Evolutionary conservation across 2,797 vertebrate genomes (phyloP).

Genomic region (Siniperca scherzeri): DNA sequence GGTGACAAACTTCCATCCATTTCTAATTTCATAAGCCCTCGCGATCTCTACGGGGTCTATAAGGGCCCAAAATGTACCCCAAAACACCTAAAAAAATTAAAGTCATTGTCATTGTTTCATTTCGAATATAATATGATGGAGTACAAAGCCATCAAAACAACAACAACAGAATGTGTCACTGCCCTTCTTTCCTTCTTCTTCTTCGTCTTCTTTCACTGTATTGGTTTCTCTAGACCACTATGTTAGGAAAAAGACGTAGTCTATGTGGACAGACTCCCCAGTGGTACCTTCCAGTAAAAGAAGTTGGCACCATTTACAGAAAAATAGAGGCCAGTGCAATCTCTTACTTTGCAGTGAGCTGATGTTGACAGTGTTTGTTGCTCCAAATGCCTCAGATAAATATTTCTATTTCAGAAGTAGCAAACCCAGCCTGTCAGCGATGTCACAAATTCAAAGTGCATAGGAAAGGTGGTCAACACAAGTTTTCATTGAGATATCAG

Average conservation of each 20-base stretch:
- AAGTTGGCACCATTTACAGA: too few species aligned
- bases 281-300: neutral
- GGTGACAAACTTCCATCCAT: neutral
- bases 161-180: too few species aligned
- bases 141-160: neutral
- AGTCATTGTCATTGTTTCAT: neutral
- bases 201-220: neutral
- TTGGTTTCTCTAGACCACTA: neutral
- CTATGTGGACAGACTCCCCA: neutral
- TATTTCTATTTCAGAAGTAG: constrained; percentile 23
- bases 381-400: constrained; percentile 2
- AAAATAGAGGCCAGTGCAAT: neutral
- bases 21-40: neutral
- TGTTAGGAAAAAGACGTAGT: neutral
- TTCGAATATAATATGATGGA: neutral
- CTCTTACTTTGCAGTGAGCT: constrained; percentile 28
- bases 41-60: too few species aligned
- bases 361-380: constrained; percentile 1
- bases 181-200: neutral
- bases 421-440: constrained; percentile 48
- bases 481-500: fast-evolving
- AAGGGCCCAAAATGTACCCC: too few species aligned
- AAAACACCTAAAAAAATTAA: too few species aligned
- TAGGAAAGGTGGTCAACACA: neutral
- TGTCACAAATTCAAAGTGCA: constrained; percentile 35